These are phyloP conservation scores for Lepus europaeus DNA, from an alignment of 2,113 vertebrate genomes.

Conservation along the genomic window DNA sequence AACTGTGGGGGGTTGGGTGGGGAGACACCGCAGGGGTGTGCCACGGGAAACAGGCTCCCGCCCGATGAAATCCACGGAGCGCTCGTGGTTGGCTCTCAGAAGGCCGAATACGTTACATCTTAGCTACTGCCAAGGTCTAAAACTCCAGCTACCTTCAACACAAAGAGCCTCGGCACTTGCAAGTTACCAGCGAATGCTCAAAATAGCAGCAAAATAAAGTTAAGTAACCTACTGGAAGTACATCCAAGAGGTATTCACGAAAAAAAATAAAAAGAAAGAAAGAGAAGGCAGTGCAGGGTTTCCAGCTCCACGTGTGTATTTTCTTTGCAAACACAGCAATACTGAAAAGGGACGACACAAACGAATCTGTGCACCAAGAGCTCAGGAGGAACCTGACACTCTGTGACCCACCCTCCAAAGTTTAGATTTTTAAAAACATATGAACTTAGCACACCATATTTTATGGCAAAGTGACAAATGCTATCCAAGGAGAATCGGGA, in stretches of 20 bases:
- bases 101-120: not conserved
- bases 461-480: conserved; percentile 61
- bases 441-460: not conserved
- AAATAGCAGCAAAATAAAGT: conserved; percentile 68
- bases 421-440: not conserved
- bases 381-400: not conserved
- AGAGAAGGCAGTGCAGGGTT: not conserved
- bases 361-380: not conserved
- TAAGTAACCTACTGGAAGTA: conserved; percentile 6
- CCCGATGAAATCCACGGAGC: not conserved
- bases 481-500: conserved; percentile 36
- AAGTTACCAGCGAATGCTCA: not conserved
- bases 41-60: not conserved
- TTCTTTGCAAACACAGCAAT: not conserved
- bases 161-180: not conserved
- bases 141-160: not conserved
- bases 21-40: too few relatives aligned
- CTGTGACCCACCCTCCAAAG: not conserved
- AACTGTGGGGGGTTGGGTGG: too few relatives aligned
- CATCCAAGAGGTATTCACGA: conserved; percentile 40
- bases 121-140: not conserved
- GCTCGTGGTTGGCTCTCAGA: not conserved
- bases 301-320: not conserved
- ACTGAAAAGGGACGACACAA: conserved; percentile 12
- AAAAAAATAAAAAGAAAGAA: not conserved